Conservation (phyloP, 2,888 invertebrate species). For the Cecidostiba fungosa region DNA sequence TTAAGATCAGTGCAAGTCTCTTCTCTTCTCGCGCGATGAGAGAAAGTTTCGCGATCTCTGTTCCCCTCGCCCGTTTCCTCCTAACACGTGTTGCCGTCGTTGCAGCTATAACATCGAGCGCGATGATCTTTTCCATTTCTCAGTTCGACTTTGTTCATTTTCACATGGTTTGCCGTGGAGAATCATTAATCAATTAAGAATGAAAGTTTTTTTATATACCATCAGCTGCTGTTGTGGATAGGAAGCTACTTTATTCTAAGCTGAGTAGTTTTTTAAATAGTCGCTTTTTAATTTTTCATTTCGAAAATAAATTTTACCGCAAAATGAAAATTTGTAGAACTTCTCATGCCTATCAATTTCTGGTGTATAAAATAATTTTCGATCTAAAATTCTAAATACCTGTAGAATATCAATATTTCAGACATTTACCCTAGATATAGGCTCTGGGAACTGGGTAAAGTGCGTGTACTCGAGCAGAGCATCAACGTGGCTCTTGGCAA, state of each 20-base stretch:
- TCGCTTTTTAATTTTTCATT: neutral
- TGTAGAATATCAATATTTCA: neutral
- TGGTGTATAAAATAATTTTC: neutral
- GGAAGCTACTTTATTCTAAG: neutral
- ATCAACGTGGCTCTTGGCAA: neutral
- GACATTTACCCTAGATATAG: neutral
- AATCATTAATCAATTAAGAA: conserved; percentile 49
- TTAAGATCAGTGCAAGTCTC: conserved; percentile 64
- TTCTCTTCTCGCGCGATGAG: conserved; percentile 52
- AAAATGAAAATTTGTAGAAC: too few relatives aligned
- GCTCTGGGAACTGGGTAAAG: conserved; percentile 47
- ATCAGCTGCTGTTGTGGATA: neutral
- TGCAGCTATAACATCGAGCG: neutral
- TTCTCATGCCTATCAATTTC: neutral
- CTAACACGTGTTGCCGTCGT: neutral
- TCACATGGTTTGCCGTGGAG: neutral
- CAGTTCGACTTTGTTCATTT: conserved; percentile 13
- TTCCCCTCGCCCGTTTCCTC: conserved; percentile 25
- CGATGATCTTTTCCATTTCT: neutral
- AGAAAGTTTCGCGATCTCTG: conserved; percentile 68
- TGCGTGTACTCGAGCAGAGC: conserved; percentile 14
- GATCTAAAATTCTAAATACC: neutral
- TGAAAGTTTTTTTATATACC: conserved; percentile 23
- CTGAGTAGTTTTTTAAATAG: neutral
- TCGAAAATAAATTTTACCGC: too few relatives aligned